A percentile compares a stretch with the other conserved stretches of the same genome.
Evolutionary conservation across 2,888 invertebrate genomes (phyloP).

Genomic region (Deroplatys truncata): DNA sequence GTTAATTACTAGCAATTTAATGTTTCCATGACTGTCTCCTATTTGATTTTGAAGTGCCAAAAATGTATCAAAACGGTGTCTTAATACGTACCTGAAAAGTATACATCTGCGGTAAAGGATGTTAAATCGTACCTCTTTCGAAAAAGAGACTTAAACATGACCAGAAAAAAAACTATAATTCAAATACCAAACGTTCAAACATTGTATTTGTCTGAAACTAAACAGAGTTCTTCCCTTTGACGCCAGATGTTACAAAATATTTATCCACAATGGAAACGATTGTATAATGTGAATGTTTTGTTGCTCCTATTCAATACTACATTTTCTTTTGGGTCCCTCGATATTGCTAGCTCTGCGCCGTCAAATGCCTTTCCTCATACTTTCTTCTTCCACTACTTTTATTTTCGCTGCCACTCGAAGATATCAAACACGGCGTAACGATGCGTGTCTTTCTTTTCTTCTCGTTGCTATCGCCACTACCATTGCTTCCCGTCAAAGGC

Average conservation of each 20-base stretch:
- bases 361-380: background rate
- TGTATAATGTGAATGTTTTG: background rate
- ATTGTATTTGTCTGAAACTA: too few species aligned
- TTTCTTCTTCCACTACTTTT: background rate
- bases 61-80: too few species aligned
- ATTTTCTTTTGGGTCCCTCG: background rate
- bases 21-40: too few species aligned
- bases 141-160: too few species aligned
- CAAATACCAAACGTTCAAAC: too few species aligned
- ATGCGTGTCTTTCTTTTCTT: background rate
- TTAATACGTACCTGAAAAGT: too few species aligned
- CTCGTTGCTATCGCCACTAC: background rate
- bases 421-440: background rate
- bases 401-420: background rate
- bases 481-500: background rate
- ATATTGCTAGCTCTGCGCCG: background rate
- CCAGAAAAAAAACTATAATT: too few species aligned
- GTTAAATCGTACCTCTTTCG: too few species aligned
- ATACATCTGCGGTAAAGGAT: too few species aligned
- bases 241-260: background rate
- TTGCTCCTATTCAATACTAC: background rate
- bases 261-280: background rate
- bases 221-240: background rate
- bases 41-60: too few species aligned
- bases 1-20: too few species aligned